A percentile compares a stretch with the other conserved stretches of the same genome.
Conservation (phyloP, 1,140 invertebrate genomes). For the Bombus pascuorum region DNA sequence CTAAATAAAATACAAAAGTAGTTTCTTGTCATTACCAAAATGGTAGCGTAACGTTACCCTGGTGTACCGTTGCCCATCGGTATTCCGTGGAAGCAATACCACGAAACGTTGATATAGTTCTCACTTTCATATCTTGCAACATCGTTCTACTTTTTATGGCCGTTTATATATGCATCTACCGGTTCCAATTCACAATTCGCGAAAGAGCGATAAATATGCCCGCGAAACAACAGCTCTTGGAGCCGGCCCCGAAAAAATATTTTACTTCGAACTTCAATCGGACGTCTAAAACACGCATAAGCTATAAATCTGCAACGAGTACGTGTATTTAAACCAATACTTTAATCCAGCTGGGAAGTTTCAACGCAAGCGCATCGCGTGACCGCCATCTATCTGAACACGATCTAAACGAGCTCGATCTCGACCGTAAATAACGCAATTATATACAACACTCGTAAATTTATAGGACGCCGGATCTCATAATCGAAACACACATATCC, state of each 20-base stretch:
- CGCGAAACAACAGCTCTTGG: background rate
- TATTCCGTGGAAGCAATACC: background rate
- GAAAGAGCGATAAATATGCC: background rate
- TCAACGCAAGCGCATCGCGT: background rate
- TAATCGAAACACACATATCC: background rate
- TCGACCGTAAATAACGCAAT: background rate
- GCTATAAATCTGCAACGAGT: background rate
- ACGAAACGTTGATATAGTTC: conserved; percentile 20
- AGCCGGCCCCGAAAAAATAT: background rate
- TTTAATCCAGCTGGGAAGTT: background rate
- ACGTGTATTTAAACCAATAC: no score
- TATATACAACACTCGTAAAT: background rate
- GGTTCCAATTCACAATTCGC: background rate
- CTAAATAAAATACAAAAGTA: background rate
- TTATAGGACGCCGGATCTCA: background rate
- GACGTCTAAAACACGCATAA: background rate
- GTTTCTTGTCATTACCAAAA: background rate
- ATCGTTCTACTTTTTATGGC: conserved; percentile 11
- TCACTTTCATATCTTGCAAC: conserved; percentile 45
- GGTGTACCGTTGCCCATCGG: background rate
- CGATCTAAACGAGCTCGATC: background rate
- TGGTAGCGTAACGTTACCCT: conserved; percentile 1
- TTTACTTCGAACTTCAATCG: background rate
- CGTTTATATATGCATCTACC: background rate
- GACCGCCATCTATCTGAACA: background rate